Percentiles rank a stretch among this genome's conserved stretches.
Conservation (phyloP, 1,140 invertebrate species). For the Phymorhynchus buccinoides region DNA sequence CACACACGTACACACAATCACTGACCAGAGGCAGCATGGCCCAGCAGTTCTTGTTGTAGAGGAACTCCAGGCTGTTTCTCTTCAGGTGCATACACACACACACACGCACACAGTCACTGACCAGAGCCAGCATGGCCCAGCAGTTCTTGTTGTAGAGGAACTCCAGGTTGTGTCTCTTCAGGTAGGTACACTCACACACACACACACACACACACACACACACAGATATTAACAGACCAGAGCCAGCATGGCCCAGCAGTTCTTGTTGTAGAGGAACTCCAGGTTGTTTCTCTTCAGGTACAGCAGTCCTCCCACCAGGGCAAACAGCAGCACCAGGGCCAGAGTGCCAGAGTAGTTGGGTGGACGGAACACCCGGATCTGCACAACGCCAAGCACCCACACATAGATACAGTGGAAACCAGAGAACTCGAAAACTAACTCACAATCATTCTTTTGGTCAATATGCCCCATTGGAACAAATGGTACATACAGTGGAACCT, state of each 20-base stretch:
- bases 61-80: conserved; percentile 96
- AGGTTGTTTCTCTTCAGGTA: conserved; percentile 97
- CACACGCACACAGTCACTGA: too few relatives aligned
- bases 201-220: conserved; percentile 35
- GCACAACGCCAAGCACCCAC: conserved; percentile 51
- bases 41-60: too few relatives aligned
- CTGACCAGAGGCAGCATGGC: too few relatives aligned
- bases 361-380: conserved; percentile 95
- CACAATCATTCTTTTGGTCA: too few relatives aligned
- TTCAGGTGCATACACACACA: conserved; percentile 96
- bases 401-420: too few relatives aligned
- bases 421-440: background rate
- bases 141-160: too few relatives aligned
- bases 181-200: too few relatives aligned
- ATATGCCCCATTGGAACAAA: too few relatives aligned
- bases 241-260: conserved; percentile 92
- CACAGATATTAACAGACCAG: conserved; percentile 77
- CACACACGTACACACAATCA: too few relatives aligned
- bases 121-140: too few relatives aligned
- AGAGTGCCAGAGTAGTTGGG: conserved; percentile 98
- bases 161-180: too few relatives aligned
- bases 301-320: conserved; percentile 89
- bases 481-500: too few relatives aligned
- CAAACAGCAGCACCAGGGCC: conserved; percentile 88
- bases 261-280: conserved; percentile 98